Conservation (phyloP, 2,113 vertebrate species). For the Equus przewalskii region DNA sequence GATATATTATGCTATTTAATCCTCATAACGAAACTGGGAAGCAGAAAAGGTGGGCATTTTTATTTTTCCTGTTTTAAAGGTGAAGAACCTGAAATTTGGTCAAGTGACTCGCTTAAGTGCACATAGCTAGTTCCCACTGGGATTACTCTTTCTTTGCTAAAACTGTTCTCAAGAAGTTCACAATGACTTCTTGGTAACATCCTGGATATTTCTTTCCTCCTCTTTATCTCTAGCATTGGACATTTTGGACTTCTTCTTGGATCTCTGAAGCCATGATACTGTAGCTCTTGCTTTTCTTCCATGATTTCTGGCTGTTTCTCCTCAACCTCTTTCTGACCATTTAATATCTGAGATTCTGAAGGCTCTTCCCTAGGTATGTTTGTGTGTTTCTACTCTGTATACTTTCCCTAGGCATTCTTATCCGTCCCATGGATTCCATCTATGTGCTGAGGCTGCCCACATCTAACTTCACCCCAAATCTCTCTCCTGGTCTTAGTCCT, state of each 20-base stretch:
- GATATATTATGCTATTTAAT: background rate
- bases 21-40: background rate
- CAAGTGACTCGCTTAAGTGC: background rate
- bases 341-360: background rate
- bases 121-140: background rate
- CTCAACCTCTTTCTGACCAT: background rate
- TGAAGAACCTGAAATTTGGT: background rate
- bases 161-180: constrained; percentile 12
- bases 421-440: background rate
- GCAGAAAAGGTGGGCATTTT: background rate
- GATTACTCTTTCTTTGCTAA: constrained; percentile 25
- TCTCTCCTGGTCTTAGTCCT: background rate
- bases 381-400: background rate
- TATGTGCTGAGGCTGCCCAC: background rate
- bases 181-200: background rate
- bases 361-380: background rate
- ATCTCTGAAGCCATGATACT: background rate
- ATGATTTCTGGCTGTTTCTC: constrained; percentile 15
- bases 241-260: constrained; percentile 9
- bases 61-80: constrained; percentile 29
- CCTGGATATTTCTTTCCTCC: background rate
- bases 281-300: background rate
- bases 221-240: background rate
- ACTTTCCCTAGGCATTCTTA: background rate
- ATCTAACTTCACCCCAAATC: background rate